Evolutionary conservation across 2,888 invertebrate genomes (phyloP).

Genomic region (Apodemia zela): DNA sequence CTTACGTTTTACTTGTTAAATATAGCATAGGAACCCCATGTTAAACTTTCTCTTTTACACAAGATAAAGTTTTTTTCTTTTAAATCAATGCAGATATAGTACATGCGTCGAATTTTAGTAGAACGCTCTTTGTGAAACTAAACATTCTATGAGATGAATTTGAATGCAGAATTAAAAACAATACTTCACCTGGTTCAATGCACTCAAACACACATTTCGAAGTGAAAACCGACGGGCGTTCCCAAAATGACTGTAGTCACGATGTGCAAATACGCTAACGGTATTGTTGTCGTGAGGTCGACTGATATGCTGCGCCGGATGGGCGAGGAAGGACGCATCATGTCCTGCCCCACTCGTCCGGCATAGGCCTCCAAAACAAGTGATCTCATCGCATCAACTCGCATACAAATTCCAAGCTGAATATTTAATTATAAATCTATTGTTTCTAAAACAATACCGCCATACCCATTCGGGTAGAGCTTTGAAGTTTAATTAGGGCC

Average conservation of each 20-base stretch:
- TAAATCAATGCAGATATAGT: neutral
- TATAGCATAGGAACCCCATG: too few relatives aligned
- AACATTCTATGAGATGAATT: neutral
- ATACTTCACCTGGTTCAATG: slow-evolving; percentile 18
- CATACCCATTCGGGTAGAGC: neutral
- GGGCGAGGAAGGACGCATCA: slow-evolving; percentile 46
- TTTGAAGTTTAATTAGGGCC: neutral
- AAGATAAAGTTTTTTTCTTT: neutral
- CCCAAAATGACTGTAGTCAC: slow-evolving; percentile 39
- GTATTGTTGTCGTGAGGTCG: slow-evolving; percentile 40
- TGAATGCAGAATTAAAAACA: neutral
- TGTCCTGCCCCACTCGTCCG: slow-evolving; percentile 35
- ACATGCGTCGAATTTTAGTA: neutral
- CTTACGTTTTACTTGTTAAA: too few relatives aligned
- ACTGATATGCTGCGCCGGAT: slow-evolving; percentile 42
- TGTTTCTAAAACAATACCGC: slow-evolving; percentile 3
- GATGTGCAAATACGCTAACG: slow-evolving; percentile 60
- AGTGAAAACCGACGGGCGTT: slow-evolving; percentile 29
- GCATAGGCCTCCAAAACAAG: slow-evolving; percentile 48
- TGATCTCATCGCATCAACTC: slow-evolving; percentile 48
- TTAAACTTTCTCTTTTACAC: neutral
- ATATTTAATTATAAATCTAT: slow-evolving; percentile 23
- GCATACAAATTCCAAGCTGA: slow-evolving; percentile 34
- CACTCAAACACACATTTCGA: slow-evolving; percentile 30
- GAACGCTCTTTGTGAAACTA: neutral